A percentile compares a stretch with the other conserved stretches of the same genome.
Conservation (phyloP, 1,140 invertebrate species). For the Drosophila athabasca region DNA sequence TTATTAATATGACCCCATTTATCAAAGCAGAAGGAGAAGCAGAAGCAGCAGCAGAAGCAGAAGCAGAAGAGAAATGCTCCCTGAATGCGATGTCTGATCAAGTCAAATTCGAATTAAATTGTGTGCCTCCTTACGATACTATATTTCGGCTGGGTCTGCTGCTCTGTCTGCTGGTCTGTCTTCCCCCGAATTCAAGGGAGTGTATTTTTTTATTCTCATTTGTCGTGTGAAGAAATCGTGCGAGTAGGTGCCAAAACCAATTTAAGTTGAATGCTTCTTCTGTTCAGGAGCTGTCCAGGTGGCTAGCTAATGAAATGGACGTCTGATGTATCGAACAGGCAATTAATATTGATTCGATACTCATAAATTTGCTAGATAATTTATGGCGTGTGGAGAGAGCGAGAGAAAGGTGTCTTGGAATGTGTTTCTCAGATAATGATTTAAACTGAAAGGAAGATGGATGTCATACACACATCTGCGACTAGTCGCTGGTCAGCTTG, state of each 20-base stretch:
- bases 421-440: background rate
- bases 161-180: too few relatives aligned
- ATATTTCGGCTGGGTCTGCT: background rate
- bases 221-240: constrained; percentile 40
- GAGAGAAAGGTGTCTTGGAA: background rate
- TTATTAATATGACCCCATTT: constrained; percentile 76
- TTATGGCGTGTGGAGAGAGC: constrained; percentile 28
- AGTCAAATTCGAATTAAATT: constrained; percentile 60
- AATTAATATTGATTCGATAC: constrained; percentile 54
- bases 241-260: constrained; percentile 28
- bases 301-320: constrained; percentile 38
- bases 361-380: constrained; percentile 42
- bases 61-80: constrained; percentile 36
- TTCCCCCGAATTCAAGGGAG: constrained; percentile 4
- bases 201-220: constrained; percentile 24
- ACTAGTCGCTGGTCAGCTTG: too few relatives aligned
- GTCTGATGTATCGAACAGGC: constrained; percentile 24
- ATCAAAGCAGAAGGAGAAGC: constrained; percentile 36
- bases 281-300: constrained; percentile 13
- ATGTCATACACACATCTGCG: too few relatives aligned
- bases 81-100: constrained; percentile 48
- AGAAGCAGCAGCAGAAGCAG: too few relatives aligned
- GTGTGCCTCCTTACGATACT: constrained; percentile 11
- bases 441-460: too few relatives aligned
- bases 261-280: constrained; percentile 43